Evolutionary conservation across 2,888 invertebrate species (phyloP), one percentile per base, ranked within the genome.

Genomic region (Andrena flavipes): DNA sequence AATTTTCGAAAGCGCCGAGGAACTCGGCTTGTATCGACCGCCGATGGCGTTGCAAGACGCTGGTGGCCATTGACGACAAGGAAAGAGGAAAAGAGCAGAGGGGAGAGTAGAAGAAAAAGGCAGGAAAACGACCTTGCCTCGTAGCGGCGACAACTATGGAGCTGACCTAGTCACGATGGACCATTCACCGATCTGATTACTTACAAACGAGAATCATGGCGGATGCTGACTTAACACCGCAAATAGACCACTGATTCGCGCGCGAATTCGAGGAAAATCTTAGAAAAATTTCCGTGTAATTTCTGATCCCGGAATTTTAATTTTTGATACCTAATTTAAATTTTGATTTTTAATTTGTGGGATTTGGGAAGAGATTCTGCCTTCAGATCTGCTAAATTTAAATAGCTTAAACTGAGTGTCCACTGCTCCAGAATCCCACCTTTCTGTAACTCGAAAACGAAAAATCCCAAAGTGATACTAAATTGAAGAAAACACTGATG

Each of bases 161-260:
- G 80, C 42, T 91, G 91, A 91, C 91, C 91, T 87, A 91, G 90
- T 91, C 87, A 80, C 81, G 82, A 69, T 84, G 82, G 86, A 91
- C 91, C 90, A 91, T 91, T 91, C 91, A 90, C 91, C 90, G 89
- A 89, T 88, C 84, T 73, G 86, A 86, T 89, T 86, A 84, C 84
- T 76, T 84, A 76, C 73, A 84, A 71, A 60, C 56, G 23, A 60
- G 60, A 10, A 73, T 74, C 35, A 35, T 70, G 65, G 51, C 63
- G 42, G 60, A 42, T 60, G n/a, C 69, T 16, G 16, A 5, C 2
- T 20, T 48, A 20, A 62, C 51, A 54, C 33, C 20, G 20, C 23
- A 13, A 3, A 5, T 33, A 7, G 4, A 35, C 8, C 2, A 42
- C 42, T 42, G 42, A 42, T 13, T 42, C 42, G 16, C 42, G 4